Base-by-base conservation (phyloP, 2,888 invertebrate genomes). In the Phaonia tiefii region DNA sequence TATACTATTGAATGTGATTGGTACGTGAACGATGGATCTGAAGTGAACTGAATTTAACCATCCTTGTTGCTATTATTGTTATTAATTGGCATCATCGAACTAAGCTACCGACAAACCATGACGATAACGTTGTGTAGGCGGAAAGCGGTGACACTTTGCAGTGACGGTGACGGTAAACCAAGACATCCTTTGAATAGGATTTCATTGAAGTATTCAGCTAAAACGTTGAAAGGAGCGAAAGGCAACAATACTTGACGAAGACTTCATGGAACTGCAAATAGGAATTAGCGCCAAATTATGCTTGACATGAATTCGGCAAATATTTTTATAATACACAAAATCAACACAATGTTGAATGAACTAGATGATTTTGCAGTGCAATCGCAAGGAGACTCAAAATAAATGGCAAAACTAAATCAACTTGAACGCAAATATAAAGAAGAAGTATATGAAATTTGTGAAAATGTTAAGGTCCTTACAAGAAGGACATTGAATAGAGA, bases 281-380 rank as follows among this genome's bases (percentile, higher is more conserved):
- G 63, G 67, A 72, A 78, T 78, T 78, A 78, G 67, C 77, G 63
- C 46, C 46, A 63, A 78, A 78, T 78, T 81, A 75, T 63, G 81
- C 71, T 37, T 49, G 31, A 67, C 51, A 67, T 17, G 49, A 67
- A 51, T 49, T 51, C 15, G 67, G 15, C 44, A 51, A 67, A 67
- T 67, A 67, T 67, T 51, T 63, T 63, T 37, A 42, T 42, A 63
- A 60, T 31, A 39, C 39, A 60, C 31, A 60, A 31, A 63, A 63
- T 63, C 63, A 63, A 63, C 42, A 63, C 26, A 39, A 2, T 17
- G 26, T 58, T 58, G 26, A 58, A 1, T 22, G 20, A 7, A 13
- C 15, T 10, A 22, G 60, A 3, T 60, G 20, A 39, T 20, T 37
- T 56, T 58, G 58, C 15, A 63, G 42, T 63, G 63, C 63, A 42